Evolutionary conservation across 1,140 invertebrate genomes (phyloP).

Genomic region (Drosophila bocki): DNA sequence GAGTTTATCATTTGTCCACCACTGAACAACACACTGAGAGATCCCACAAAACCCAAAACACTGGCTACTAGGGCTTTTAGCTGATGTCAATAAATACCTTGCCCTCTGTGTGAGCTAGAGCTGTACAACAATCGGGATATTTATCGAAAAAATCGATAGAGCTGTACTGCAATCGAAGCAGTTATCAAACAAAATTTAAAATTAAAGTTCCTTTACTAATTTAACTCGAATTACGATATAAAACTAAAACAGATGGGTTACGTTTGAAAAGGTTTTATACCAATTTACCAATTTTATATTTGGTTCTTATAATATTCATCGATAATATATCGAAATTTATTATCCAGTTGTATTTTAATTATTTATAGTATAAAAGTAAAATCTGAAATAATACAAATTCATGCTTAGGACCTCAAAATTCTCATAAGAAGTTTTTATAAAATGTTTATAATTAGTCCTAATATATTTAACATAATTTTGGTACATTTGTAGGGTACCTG

Average conservation of each 20-base stretch:
- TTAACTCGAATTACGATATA: neutral
- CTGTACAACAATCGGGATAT: conserved; percentile 35
- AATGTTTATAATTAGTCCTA: neutral
- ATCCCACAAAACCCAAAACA: conserved; percentile 7
- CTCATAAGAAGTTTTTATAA: neutral
- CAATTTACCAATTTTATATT: neutral
- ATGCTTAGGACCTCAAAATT: neutral
- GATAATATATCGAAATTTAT: neutral
- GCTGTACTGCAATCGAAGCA: neutral
- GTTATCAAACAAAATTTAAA: neutral
- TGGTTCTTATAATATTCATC: neutral
- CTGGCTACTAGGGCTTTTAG: conserved; percentile 56
- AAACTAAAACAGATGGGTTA: no score
- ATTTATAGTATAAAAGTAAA: neutral
- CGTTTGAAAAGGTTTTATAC: neutral
- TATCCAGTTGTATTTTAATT: neutral
- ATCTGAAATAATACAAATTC: neutral
- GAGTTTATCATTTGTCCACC: conserved; percentile 60
- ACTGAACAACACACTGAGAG: conserved; percentile 23
- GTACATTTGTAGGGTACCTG: no score
- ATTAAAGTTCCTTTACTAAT: neutral
- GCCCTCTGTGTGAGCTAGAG: conserved; percentile 18
- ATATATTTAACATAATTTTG: neutral
- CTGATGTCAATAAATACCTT: conserved; percentile 23
- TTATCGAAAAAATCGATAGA: conserved; percentile 9